phyloP scores from a whole-genome alignment of 2,113 vertebrate genomes.

The cattle (Bos taurus) region DNA sequence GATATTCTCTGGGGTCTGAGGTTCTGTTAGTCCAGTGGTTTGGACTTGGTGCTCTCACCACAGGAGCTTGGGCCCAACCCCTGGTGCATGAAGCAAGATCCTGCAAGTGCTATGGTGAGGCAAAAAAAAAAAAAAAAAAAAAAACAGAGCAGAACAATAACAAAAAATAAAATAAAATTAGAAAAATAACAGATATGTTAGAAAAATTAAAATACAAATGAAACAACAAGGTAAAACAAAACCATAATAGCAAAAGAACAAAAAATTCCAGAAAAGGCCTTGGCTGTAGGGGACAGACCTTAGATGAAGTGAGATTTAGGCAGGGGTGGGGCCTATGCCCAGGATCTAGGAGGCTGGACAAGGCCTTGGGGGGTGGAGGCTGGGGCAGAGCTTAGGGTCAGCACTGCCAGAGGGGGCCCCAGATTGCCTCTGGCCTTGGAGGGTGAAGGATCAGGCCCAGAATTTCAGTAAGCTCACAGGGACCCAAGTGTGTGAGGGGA shows the following conservation, averaged over 20 bases:
- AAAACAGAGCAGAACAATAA: neutral
- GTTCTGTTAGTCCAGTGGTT: neutral
- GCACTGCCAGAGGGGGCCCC: neutral
- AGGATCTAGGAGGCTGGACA: neutral
- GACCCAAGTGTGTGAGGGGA: neutral
- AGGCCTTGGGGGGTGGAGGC: neutral
- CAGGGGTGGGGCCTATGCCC: neutral
- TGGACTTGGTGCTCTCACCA: neutral
- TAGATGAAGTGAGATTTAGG: neutral
- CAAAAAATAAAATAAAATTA: neutral
- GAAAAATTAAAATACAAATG: neutral
- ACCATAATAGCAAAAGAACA: neutral
- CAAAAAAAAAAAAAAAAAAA: neutral
- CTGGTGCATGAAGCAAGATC: neutral
- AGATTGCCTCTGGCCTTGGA: neutral
- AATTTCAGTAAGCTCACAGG: neutral
- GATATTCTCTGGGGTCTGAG: neutral
- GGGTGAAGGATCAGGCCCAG: neutral
- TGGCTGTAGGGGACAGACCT: neutral
- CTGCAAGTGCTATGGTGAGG: neutral
- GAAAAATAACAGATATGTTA: neutral
- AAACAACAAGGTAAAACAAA: neutral
- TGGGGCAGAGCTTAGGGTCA: neutral
- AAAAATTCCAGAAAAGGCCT: neutral
- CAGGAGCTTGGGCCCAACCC: neutral